Conservation (phyloP, 1,140 invertebrate species). For the Conopomorpha cramerella region DNA sequence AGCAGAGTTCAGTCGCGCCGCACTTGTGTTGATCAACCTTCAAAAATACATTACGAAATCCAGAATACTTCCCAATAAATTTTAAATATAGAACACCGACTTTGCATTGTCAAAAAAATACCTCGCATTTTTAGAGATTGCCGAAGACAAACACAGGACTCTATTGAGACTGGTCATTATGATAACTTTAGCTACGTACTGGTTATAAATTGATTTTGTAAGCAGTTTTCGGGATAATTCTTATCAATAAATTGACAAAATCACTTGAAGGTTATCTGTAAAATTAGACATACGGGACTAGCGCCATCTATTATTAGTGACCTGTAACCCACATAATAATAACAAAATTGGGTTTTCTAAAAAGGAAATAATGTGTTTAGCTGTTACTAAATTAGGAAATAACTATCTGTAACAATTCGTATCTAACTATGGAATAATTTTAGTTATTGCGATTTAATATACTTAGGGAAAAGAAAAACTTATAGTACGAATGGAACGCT, state of each 20-base stretch:
- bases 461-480: background rate
- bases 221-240: too few species aligned
- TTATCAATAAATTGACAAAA: slow-evolving; percentile 49
- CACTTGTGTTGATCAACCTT: slow-evolving; percentile 50
- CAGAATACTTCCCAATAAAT: background rate
- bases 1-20: slow-evolving; percentile 47
- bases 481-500: too few species aligned
- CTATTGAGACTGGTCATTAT: slow-evolving; percentile 41
- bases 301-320: slow-evolving; percentile 28
- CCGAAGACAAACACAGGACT: slow-evolving; percentile 24
- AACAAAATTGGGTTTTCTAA: background rate
- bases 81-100: slow-evolving; percentile 12
- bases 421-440: background rate
- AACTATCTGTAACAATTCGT: background rate
- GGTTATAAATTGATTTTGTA: too few species aligned
- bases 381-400: background rate
- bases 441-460: background rate
- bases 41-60: slow-evolving; percentile 23
- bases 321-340: background rate
- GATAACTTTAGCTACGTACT: too few species aligned
- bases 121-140: slow-evolving; percentile 40
- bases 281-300: slow-evolving; percentile 29
- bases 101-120: slow-evolving; percentile 13
- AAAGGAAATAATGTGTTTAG: background rate
- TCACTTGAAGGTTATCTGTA: slow-evolving; percentile 55